Conservation (phyloP, 2,113 vertebrate genomes). For the Menidia beryllina region DNA sequence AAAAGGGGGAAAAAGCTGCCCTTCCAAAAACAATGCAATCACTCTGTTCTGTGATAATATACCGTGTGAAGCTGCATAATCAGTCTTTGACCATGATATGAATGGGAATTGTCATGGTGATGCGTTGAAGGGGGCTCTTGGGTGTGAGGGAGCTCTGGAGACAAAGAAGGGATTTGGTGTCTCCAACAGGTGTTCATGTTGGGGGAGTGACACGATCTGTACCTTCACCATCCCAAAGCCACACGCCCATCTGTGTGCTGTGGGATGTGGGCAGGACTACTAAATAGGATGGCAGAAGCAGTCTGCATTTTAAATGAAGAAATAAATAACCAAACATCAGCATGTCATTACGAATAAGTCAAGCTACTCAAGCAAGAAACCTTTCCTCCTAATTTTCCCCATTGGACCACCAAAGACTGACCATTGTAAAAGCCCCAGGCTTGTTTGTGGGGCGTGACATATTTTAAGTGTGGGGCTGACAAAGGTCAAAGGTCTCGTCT, state of each 20-base stretch:
- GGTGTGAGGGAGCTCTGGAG: conserved; percentile 47
- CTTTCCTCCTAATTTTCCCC: no score
- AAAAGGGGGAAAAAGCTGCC: conserved; percentile 25
- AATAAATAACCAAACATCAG: no score
- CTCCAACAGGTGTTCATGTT: conserved; percentile 80
- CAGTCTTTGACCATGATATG: conserved; percentile 65
- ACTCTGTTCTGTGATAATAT: conserved; percentile 61
- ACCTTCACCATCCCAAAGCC: conserved; percentile 45
- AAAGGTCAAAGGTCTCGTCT: conserved; percentile 16
- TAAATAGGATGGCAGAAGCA: no score
- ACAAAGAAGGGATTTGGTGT: conserved; percentile 80
- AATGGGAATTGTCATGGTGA: conserved; percentile 80
- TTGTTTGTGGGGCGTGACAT: background rate
- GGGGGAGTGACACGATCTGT: conserved; percentile 53
- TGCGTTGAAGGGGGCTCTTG: conserved; percentile 39
- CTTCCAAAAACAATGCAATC: conserved; percentile 44
- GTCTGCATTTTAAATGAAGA: no score
- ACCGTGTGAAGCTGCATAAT: conserved; percentile 71
- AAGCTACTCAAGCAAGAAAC: no score
- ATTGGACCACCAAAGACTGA: no score
- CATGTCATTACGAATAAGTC: no score
- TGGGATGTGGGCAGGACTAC: no score
- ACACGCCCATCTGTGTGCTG: conserved; percentile 4
- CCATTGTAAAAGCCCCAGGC: no score
- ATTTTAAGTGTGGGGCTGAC: background rate